Evolutionary conservation across 2,888 invertebrate species (phyloP).

Genomic region (Acholoe squamosa): DNA sequence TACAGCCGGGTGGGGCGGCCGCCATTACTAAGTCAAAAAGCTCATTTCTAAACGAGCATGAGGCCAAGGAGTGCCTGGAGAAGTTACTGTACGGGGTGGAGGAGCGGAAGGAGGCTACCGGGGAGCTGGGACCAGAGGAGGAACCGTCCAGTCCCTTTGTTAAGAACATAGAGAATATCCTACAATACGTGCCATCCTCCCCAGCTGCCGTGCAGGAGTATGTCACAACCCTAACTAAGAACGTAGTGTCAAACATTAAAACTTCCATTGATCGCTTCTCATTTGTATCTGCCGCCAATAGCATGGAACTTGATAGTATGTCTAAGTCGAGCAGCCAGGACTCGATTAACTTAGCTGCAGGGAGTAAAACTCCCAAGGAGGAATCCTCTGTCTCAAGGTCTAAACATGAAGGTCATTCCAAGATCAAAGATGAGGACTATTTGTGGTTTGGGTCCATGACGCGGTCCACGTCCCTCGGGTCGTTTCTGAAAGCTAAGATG

Average conservation of each 20-base stretch:
- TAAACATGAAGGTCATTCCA: background rate
- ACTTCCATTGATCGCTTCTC: constrained; percentile 71
- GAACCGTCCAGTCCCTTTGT: constrained; percentile 66
- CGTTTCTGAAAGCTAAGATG: constrained; percentile 46
- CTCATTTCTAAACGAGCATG: constrained; percentile 89
- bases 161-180: constrained; percentile 69
- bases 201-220: constrained; percentile 72
- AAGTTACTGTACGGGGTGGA: constrained; percentile 84
- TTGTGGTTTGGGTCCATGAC: constrained; percentile 61
- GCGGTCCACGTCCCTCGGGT: constrained; percentile 60
- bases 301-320: constrained; percentile 33
- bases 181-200: constrained; percentile 67
- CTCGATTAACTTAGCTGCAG: constrained; percentile 46
- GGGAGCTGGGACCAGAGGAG: background rate
- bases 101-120: background rate
- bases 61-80: constrained; percentile 90
- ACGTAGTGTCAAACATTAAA: constrained; percentile 75
- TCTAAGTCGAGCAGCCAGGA: constrained; percentile 63
- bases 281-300: constrained; percentile 56
- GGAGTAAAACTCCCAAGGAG: constrained; percentile 42
- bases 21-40: constrained; percentile 55
- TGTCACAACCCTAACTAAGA: constrained; percentile 76
- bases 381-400: constrained; percentile 49
- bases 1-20: background rate
- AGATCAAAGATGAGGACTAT: constrained; percentile 16